A percentile compares a stretch with the other conserved stretches of the same genome.
phyloP scores from a whole-genome alignment of 2,888 invertebrate genomes.

The Drosophila robusta region DNA sequence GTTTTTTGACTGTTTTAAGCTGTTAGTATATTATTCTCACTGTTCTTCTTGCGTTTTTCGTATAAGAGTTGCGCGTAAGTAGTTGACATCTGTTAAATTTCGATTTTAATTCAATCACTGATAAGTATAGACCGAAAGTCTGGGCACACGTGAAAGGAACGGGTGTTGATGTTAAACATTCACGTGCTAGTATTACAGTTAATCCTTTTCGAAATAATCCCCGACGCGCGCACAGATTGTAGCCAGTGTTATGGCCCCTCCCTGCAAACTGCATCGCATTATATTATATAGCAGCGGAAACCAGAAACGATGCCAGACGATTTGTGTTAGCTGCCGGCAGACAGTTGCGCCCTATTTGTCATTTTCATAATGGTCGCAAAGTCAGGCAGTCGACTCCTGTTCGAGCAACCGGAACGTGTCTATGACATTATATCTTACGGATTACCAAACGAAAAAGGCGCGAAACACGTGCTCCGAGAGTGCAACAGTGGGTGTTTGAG shows the following conservation, averaged over 20 bases:
- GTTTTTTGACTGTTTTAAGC: no score
- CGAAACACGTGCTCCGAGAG: slow-evolving; percentile 43
- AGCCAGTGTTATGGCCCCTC: slow-evolving; percentile 15
- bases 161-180: slow-evolving; percentile 3
- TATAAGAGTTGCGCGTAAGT: no score
- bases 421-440: slow-evolving; percentile 51
- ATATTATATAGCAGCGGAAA: slow-evolving; percentile 36
- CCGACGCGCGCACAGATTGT: slow-evolving; percentile 51
- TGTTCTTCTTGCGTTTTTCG: no score
- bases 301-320: slow-evolving; percentile 58
- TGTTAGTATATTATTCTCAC: no score
- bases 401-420: slow-evolving; percentile 57
- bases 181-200: slow-evolving; percentile 46
- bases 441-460: slow-evolving; percentile 54
- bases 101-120: not conserved
- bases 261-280: slow-evolving; percentile 4
- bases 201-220: slow-evolving; percentile 72
- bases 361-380: slow-evolving; percentile 74
- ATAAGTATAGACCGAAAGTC: slow-evolving; percentile 7
- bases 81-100: no score
- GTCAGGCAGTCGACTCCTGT: slow-evolving; percentile 39
- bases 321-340: slow-evolving; percentile 30
- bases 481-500: slow-evolving; percentile 24
- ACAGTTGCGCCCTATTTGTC: slow-evolving; percentile 74
- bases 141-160: slow-evolving; percentile 11